Conservation (phyloP, 30 jellyfish, hydroid and myxozoan species). For the Turritopsis rubra region DNA sequence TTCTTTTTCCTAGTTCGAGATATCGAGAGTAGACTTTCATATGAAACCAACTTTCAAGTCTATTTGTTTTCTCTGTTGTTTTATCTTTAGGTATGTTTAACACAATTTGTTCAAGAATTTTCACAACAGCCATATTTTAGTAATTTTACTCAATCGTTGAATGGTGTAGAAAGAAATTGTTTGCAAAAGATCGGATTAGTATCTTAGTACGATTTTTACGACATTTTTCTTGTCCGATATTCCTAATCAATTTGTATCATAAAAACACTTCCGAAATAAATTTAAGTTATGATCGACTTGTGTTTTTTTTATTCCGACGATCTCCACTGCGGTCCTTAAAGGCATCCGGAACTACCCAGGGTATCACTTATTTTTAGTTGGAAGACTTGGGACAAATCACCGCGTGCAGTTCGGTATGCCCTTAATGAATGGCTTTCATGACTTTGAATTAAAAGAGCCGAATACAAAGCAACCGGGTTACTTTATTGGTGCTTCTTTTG, state of each 20-base stretch:
- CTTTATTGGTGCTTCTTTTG: no score
- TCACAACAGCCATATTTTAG: slow-evolving; percentile 63
- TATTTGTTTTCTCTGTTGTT: neutral
- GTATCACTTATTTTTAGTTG: no score
- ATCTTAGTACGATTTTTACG: neutral
- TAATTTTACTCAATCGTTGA: slow-evolving; percentile 44
- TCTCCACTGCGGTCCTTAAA: neutral
- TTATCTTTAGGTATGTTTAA: slow-evolving; percentile 44
- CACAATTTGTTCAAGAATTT: slow-evolving; percentile 63
- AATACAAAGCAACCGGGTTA: no score
- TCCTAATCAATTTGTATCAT: neutral
- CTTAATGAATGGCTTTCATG: no score
- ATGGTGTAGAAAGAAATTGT: slow-evolving; percentile 60
- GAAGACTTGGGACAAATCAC: no score
- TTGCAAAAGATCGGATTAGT: slow-evolving; percentile 26
- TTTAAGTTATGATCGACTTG: neutral
- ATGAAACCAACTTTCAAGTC: no score
- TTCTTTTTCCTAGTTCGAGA: no score
- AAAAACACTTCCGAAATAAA: neutral
- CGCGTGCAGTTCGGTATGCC: no score
- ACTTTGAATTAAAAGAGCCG: no score
- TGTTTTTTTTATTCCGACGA: neutral
- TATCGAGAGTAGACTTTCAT: no score
- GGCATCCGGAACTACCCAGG: no score
- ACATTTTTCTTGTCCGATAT: neutral